A percentile compares a stretch with the other conserved stretches of the same genome.
Evolutionary conservation across 2,797 vertebrate genomes (phyloP).

Genomic region (Yasuhikotakia modesta): DNA sequence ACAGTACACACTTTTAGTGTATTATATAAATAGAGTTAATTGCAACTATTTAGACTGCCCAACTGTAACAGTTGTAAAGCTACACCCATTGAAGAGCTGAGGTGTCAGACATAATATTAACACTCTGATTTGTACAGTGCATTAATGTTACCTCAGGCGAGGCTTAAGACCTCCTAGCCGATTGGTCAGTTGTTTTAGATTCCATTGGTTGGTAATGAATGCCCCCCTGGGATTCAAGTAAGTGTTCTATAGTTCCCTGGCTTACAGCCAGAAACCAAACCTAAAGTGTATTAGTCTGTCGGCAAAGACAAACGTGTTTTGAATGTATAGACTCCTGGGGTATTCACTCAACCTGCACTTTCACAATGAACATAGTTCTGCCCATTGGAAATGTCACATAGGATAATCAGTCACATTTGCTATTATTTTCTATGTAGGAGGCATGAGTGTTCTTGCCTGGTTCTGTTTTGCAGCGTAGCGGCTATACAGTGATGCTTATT

Average conservation of each 20-base stretch:
- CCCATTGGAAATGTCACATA: constrained; percentile 6
- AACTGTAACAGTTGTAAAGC: no score
- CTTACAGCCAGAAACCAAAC: constrained; percentile 23
- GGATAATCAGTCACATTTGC: constrained; percentile 2
- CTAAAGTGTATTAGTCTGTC: constrained; percentile 42
- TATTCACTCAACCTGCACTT: constrained; percentile 21
- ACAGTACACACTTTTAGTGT: no score
- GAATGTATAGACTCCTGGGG: constrained; percentile 27
- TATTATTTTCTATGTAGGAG: not conserved
- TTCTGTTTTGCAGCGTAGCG: not conserved
- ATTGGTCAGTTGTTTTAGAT: constrained; percentile 38
- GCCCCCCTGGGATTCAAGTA: constrained; percentile 21
- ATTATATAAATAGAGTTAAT: no score
- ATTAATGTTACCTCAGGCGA: constrained; percentile 12
- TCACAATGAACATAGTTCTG: not conserved
- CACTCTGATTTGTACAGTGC: constrained; percentile 3
- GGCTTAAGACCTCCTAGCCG: constrained; percentile 11
- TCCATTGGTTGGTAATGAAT: constrained; percentile 29
- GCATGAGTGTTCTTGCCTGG: not conserved
- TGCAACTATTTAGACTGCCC: no score
- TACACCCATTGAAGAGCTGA: not conserved
- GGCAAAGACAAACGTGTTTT: constrained; percentile 40
- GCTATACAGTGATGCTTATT: constrained; percentile 24
- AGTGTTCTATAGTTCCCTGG: constrained; percentile 41
- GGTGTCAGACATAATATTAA: constrained; percentile 21